A percentile compares a stretch with the other conserved stretches of the same genome.
Conservation (phyloP, 2,797 vertebrate genomes). For the Chelonia mydas region DNA sequence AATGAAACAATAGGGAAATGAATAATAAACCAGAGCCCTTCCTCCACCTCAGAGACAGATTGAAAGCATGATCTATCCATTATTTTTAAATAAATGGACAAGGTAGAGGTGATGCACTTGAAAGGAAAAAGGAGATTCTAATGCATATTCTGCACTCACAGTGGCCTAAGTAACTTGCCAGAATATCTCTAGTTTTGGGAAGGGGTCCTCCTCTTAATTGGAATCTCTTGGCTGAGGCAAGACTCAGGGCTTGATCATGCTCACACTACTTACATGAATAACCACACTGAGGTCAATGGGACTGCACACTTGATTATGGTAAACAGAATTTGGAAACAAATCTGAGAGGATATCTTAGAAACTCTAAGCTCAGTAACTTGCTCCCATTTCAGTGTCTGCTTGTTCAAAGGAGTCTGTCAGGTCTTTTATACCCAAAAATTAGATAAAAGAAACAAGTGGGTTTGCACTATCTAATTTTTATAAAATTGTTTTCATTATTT, state of each 20-base stretch:
- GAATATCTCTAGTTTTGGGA: neutral
- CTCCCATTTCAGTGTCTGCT: neutral
- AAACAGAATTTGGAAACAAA: slow-evolving; percentile 11
- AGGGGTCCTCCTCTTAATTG: neutral
- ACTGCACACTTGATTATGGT: neutral
- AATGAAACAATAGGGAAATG: neutral
- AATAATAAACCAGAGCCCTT: neutral
- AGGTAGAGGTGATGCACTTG: neutral
- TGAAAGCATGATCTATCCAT: neutral
- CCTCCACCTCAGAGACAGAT: neutral
- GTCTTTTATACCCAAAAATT: neutral
- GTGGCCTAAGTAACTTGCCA: neutral
- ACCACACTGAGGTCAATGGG: neutral
- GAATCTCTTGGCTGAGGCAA: neutral
- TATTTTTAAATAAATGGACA: neutral
- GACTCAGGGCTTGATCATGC: neutral
- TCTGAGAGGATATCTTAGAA: neutral
- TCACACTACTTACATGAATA: neutral
- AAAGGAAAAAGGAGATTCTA: neutral
- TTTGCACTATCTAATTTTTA: neutral
- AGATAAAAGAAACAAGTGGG: neutral
- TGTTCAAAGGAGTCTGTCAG: neutral
- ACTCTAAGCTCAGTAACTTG: neutral
- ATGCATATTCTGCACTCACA: neutral
- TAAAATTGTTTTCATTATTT: neutral